phyloP scores from a whole-genome alignment of 2,888 invertebrate genomes.

The Artemia sinica region DNA sequence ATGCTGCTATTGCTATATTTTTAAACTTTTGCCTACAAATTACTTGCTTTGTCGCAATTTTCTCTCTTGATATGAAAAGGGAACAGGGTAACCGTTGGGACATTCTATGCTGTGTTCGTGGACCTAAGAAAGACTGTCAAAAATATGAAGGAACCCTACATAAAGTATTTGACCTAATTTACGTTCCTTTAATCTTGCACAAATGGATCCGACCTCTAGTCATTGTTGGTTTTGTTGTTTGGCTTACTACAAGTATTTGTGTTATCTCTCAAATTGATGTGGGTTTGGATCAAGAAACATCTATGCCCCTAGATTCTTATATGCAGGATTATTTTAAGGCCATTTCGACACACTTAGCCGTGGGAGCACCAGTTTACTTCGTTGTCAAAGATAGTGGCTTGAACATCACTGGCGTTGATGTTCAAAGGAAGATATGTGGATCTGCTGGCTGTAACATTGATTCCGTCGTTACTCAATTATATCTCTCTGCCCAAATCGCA shows the following conservation, averaged over 20 bases:
- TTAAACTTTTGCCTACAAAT: conserved; percentile 90
- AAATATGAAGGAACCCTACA: conserved; percentile 56
- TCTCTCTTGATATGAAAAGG: conserved; percentile 63
- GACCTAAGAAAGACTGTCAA: conserved; percentile 43
- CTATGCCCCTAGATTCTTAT: conserved; percentile 95
- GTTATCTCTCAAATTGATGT: conserved; percentile 78
- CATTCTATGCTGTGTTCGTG: conserved; percentile 60
- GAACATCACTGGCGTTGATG: conserved; percentile 45
- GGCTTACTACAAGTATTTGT: conserved; percentile 51
- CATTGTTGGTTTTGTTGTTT: conserved; percentile 23
- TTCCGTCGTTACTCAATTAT: conserved; percentile 52
- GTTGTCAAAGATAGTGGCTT: conserved; percentile 60
- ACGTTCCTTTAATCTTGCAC: conserved; percentile 67
- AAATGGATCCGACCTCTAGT: conserved; percentile 34
- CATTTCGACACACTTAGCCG: conserved; percentile 62
- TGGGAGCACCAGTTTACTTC: conserved; percentile 87
- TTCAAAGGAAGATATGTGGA: conserved; percentile 60
- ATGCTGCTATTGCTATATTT: conserved; percentile 84
- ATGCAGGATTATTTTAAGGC: conserved; percentile 77
- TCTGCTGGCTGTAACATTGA: conserved; percentile 43
- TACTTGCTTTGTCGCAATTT: conserved; percentile 80
- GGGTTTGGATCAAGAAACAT: conserved; percentile 85
- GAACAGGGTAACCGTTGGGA: conserved; percentile 58
- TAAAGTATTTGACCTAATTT: conserved; percentile 64
- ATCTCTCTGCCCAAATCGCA: conserved; percentile 46